phyloP scores from a whole-genome alignment of 2,888 invertebrate species.

The Endomychus coccineus region DNA sequence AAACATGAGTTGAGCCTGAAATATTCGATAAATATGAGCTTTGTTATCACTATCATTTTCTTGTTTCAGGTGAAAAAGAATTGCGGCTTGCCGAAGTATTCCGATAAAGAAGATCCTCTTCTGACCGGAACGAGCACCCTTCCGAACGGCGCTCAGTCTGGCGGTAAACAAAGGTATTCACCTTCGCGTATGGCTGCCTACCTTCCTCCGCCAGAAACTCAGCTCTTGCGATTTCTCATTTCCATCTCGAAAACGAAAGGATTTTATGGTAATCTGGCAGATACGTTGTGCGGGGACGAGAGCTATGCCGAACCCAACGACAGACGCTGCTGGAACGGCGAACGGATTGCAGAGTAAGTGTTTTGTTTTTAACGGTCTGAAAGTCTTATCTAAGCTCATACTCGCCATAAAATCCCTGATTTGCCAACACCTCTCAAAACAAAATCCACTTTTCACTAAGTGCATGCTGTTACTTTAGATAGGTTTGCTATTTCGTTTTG shows the following conservation, averaged over 20 bases:
- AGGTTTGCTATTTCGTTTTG: no score
- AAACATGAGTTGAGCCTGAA: no score
- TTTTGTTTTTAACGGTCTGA: background rate
- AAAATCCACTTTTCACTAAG: no score
- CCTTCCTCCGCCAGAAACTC: slow-evolving; percentile 58
- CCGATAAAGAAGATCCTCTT: slow-evolving; percentile 30
- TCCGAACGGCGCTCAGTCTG: slow-evolving; percentile 28
- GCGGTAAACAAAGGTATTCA: slow-evolving; percentile 32
- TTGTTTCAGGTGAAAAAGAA: slow-evolving; percentile 48
- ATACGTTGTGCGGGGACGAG: slow-evolving; percentile 69
- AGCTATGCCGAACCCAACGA: slow-evolving; percentile 58
- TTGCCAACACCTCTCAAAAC: no score
- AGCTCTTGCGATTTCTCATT: slow-evolving; percentile 57
- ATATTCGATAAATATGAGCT: no score
- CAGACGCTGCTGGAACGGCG: slow-evolving; percentile 78
- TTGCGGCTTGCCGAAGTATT: slow-evolving; percentile 43
- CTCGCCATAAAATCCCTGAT: no score
- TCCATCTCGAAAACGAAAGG: slow-evolving; percentile 66
- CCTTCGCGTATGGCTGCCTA: slow-evolving; percentile 48
- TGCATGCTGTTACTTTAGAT: no score
- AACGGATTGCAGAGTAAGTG: slow-evolving; percentile 68
- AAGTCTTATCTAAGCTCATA: no score
- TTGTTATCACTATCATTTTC: no score
- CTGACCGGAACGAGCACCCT: slow-evolving; percentile 27
- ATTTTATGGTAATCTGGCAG: slow-evolving; percentile 76